Evolutionary conservation across 1,140 invertebrate species (phyloP).

Genomic region (Cydia amplana): DNA sequence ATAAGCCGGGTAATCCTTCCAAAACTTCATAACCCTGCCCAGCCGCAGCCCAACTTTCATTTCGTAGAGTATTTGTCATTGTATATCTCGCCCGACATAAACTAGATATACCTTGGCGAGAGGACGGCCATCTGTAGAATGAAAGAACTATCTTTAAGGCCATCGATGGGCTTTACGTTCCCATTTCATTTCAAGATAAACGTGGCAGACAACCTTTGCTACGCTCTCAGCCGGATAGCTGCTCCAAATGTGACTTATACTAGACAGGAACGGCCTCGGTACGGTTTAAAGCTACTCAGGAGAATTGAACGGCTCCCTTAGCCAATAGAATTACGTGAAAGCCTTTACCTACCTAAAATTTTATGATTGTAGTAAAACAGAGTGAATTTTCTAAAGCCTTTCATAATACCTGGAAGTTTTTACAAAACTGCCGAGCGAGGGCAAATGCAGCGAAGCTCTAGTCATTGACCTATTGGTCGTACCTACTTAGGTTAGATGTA

Average conservation of each 20-base stretch:
- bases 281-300: slow-evolving; percentile 8
- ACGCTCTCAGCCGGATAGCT: slow-evolving; percentile 8
- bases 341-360: slow-evolving; percentile 8
- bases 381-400: neutral
- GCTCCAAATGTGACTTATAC: slow-evolving; percentile 9
- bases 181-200: slow-evolving; percentile 14
- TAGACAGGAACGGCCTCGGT: neutral
- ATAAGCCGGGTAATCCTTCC: neutral
- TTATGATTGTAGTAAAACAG: slow-evolving; percentile 14
- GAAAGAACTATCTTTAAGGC: slow-evolving; percentile 18
- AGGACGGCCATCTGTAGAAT: neutral
- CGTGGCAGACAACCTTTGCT: slow-evolving; percentile 4
- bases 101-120: slow-evolving; percentile 14
- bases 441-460: neutral
- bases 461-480: neutral
- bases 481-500: neutral
- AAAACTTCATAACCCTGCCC: neutral
- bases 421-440: neutral
- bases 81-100: slow-evolving; percentile 11
- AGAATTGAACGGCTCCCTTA: slow-evolving; percentile 18
- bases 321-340: slow-evolving; percentile 19
- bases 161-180: slow-evolving; percentile 12
- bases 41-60: neutral
- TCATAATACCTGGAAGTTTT: neutral
- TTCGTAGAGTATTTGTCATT: slow-evolving; percentile 5